Evolutionary conservation across 1,140 invertebrate genomes (phyloP).

Genomic region (Pseudomyrmex dendroicus): DNA sequence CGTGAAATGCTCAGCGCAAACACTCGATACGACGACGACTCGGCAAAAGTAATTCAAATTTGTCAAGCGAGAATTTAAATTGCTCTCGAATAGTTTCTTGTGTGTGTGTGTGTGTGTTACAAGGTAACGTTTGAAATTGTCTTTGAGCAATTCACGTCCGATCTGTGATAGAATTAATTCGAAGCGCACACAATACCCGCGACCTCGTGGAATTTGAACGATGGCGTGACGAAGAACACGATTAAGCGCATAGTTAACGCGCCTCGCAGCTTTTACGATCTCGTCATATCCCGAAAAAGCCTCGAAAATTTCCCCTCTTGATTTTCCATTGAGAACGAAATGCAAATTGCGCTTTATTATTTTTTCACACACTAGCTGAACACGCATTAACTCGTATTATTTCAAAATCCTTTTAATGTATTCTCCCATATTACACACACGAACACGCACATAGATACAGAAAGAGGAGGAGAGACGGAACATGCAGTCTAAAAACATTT

Average conservation of each 20-base stretch:
- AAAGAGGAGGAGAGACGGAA: not conserved
- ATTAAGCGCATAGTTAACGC: slow-evolving; percentile 6
- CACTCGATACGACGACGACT: slow-evolving; percentile 62
- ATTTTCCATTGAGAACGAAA: not conserved
- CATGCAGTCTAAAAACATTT: not conserved
- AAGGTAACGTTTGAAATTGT: slow-evolving; percentile 63
- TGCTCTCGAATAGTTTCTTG: slow-evolving; percentile 64
- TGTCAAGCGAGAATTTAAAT: slow-evolving; percentile 71
- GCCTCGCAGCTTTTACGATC: slow-evolving; percentile 14
- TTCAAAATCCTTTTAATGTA: too few species aligned
- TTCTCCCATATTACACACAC: too few species aligned
- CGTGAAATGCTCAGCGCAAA: slow-evolving; percentile 37
- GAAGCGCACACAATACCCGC: slow-evolving; percentile 20
- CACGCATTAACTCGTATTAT: too few species aligned
- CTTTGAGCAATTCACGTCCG: slow-evolving; percentile 66
- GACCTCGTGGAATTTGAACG: slow-evolving; percentile 23
- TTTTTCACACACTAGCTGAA: not conserved
- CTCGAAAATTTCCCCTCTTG: not conserved
- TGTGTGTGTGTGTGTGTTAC: slow-evolving; percentile 52
- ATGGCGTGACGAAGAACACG: not conserved
- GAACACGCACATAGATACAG: too few species aligned
- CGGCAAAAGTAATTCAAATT: slow-evolving; percentile 71
- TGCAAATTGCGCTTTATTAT: not conserved
- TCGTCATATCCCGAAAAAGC: not conserved
- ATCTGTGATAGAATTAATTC: slow-evolving; percentile 67